phyloP scores from a whole-genome alignment of 2,888 invertebrate genomes.

The Antitype chi region DNA sequence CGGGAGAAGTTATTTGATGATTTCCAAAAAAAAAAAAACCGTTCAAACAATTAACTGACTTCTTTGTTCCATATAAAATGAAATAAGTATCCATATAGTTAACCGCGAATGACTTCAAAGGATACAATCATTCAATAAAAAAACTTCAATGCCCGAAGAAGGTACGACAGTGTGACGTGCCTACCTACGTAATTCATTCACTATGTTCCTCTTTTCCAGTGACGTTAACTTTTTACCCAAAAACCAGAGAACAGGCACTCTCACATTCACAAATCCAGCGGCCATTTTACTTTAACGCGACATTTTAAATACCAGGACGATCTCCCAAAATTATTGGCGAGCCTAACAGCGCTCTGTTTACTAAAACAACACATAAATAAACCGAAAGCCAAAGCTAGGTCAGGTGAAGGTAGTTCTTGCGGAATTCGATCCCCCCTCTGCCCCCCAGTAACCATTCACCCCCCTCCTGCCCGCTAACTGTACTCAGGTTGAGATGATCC shows the following conservation, averaged over 20 bases:
- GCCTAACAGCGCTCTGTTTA: constrained; percentile 65
- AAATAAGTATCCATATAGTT: too few relatives aligned
- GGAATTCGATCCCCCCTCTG: constrained; percentile 78
- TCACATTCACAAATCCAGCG: constrained; percentile 1
- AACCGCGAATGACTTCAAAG: background rate
- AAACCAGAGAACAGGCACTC: background rate
- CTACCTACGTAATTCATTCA: too few relatives aligned
- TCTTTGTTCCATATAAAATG: too few relatives aligned
- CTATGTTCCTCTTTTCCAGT: background rate
- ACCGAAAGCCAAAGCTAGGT: constrained; percentile 78
- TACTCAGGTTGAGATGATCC: constrained; percentile 65
- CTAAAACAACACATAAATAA: constrained; percentile 72
- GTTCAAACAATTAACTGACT: too few relatives aligned
- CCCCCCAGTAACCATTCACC: constrained; percentile 64
- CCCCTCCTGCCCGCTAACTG: constrained; percentile 62
- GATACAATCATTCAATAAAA: background rate
- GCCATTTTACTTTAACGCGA: constrained; percentile 18
- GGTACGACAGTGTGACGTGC: too few relatives aligned
- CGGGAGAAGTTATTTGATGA: too few relatives aligned
- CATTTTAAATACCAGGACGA: constrained; percentile 46
- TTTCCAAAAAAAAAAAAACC: too few relatives aligned
- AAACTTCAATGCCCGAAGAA: background rate
- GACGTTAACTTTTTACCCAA: background rate
- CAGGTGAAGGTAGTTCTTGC: constrained; percentile 83
- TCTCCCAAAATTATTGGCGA: constrained; percentile 48